Evolutionary conservation across 1,140 invertebrate genomes (phyloP).

Genomic region (Pygmarrhopalites habei): DNA sequence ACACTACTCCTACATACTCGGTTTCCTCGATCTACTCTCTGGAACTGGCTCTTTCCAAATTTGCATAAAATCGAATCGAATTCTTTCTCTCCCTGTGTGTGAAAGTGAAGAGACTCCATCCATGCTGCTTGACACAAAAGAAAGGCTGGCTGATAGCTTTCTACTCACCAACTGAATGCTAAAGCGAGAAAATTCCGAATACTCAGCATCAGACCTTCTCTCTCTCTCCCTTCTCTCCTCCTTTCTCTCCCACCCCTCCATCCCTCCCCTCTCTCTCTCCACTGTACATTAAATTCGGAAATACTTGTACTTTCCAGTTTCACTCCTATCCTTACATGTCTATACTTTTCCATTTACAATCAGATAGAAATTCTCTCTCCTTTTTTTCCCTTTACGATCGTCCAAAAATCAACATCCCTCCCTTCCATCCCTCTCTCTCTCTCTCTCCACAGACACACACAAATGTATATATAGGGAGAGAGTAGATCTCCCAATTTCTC

Average conservation of each 20-base stretch:
- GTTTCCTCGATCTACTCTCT: background rate
- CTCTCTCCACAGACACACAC: background rate
- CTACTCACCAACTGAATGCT: conserved; percentile 37
- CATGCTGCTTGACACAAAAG: conserved; percentile 26
- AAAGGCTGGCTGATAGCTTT: conserved; percentile 31
- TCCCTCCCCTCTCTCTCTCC: conserved; percentile 15
- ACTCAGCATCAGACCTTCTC: conserved; percentile 25
- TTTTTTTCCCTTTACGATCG: conserved; percentile 15
- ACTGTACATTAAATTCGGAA: conserved; percentile 33
- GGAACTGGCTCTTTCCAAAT: conserved; percentile 11
- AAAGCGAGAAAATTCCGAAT: conserved; percentile 31
- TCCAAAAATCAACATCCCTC: conserved; percentile 30
- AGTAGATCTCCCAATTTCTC: background rate
- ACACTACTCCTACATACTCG: too few species aligned
- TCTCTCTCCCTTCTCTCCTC: background rate
- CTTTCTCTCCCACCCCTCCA: conserved; percentile 11
- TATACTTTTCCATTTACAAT: conserved; percentile 23
- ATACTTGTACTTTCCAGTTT: conserved; percentile 20
- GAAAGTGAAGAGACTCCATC: conserved; percentile 29
- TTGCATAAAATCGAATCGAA: conserved; percentile 38
- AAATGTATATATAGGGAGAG: too few species aligned
- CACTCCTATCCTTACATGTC: conserved; percentile 21
- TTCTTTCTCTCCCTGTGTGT: conserved; percentile 34
- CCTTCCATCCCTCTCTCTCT: conserved; percentile 5
- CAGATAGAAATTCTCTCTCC: conserved; percentile 27